Conservation (phyloP, 1,140 invertebrate species). For the Cherax destructor region DNA sequence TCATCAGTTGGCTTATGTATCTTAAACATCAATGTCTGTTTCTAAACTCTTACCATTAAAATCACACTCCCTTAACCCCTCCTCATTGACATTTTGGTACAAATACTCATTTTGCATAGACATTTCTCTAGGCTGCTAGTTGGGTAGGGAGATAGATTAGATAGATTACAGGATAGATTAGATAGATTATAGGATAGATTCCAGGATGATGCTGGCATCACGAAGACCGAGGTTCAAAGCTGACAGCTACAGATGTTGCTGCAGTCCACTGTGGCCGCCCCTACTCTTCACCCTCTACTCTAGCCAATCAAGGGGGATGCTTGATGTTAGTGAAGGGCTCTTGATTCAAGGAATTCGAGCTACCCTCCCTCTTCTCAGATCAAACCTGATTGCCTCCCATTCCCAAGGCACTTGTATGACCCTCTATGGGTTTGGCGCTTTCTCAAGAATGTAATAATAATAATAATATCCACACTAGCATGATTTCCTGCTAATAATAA, state of each 20-base stretch:
- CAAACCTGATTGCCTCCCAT: too few relatives aligned
- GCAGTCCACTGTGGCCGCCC: neutral
- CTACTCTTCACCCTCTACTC: slow-evolving; percentile 12
- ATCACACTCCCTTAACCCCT: neutral
- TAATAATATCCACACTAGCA: neutral
- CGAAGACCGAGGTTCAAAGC: slow-evolving; percentile 21
- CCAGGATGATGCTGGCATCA: slow-evolving; percentile 11
- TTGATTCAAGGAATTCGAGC: too few relatives aligned
- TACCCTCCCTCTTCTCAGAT: too few relatives aligned
- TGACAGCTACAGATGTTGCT: slow-evolving; percentile 5
- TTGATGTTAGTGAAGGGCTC: too few relatives aligned
- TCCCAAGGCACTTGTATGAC: too few relatives aligned
- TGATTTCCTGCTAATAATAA: slow-evolving; percentile 34
- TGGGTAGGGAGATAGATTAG: neutral
- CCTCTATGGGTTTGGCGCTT: too few relatives aligned
- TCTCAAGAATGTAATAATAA: too few relatives aligned
- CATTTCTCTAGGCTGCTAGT: neutral
- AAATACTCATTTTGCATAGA: neutral
- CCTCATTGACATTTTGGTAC: neutral
- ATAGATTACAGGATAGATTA: neutral
- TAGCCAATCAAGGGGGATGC: neutral
- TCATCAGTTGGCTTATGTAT: too few relatives aligned
- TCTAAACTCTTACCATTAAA: neutral
- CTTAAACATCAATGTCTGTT: too few relatives aligned
- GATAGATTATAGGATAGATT: slow-evolving; percentile 30